A percentile compares a stretch with the other conserved stretches of the same genome.
Conservation (phyloP, 2,113 vertebrate species). For the Nestor notabilis region DNA sequence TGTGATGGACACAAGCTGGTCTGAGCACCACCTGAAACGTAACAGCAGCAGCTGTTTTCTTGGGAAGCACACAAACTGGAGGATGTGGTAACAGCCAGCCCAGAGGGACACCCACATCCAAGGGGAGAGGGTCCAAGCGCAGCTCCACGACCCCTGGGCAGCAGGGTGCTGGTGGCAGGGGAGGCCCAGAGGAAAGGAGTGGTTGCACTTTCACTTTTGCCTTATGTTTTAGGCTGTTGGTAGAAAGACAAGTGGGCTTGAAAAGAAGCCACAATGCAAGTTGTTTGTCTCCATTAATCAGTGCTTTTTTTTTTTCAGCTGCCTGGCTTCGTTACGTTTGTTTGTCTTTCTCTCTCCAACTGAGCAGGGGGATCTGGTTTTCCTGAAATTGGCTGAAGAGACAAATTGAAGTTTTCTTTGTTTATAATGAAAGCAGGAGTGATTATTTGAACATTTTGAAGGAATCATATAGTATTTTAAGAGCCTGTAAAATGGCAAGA, state of each 20-base stretch:
- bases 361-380: conserved; percentile 54
- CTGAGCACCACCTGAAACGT: neutral
- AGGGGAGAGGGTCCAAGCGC: neutral
- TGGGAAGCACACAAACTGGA: neutral
- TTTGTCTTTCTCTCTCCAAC: conserved; percentile 58
- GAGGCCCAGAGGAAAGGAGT: neutral
- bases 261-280: neutral
- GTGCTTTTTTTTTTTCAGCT: conserved; percentile 25
- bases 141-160: no score
- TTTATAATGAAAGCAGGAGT: conserved; percentile 63
- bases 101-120: neutral
- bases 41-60: neutral
- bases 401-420: conserved; percentile 63
- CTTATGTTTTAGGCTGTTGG: neutral
- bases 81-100: neutral
- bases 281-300: conserved; percentile 54
- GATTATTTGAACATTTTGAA: conserved; percentile 59
- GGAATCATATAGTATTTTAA: conserved; percentile 27
- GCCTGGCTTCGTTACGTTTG: conserved; percentile 55
- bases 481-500: conserved; percentile 34
- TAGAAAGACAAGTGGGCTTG: neutral
- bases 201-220: conserved; percentile 57
- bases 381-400: conserved; percentile 64
- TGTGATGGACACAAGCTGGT: neutral
- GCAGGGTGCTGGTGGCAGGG: neutral